phyloP scores from a whole-genome alignment of 92 coral and sea anemone species.

The Porites rus region DNA sequence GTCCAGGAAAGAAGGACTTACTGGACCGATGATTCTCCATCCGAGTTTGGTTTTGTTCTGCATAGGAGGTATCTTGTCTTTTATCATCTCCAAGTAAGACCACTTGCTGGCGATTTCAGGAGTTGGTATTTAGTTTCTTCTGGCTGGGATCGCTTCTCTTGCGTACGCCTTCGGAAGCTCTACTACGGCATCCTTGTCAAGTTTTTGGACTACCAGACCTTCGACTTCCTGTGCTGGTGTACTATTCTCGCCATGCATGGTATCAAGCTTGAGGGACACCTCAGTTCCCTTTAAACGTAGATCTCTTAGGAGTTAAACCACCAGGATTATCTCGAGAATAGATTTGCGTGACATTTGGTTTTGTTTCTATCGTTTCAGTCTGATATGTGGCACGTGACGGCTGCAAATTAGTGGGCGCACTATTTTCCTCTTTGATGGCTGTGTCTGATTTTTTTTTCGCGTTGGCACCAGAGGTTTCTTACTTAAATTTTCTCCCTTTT shows the following conservation, averaged over 20 bases:
- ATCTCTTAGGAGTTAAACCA: too few species aligned
- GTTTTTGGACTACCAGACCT: constrained; percentile 35
- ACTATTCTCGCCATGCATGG: constrained; percentile 45
- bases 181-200: constrained; percentile 22
- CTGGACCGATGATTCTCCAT: constrained; percentile 66
- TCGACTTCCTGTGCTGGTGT: constrained; percentile 50
- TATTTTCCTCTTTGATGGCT: too few species aligned
- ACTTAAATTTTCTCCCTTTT: too few species aligned
- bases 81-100: constrained; percentile 32
- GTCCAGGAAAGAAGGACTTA: neutral
- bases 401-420: too few species aligned
- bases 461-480: too few species aligned
- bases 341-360: too few species aligned
- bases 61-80: constrained; percentile 22
- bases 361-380: too few species aligned
- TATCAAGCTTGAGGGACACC: constrained; percentile 42
- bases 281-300: neutral
- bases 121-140: constrained; percentile 61
- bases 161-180: constrained; percentile 40
- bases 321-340: too few species aligned
- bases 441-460: too few species aligned
- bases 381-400: too few species aligned
- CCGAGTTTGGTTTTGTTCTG: constrained; percentile 24
- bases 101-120: constrained; percentile 50
- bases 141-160: constrained; percentile 51